Base-by-base conservation (phyloP, 2,888 invertebrate species). In the Panzeria rudis region DNA sequence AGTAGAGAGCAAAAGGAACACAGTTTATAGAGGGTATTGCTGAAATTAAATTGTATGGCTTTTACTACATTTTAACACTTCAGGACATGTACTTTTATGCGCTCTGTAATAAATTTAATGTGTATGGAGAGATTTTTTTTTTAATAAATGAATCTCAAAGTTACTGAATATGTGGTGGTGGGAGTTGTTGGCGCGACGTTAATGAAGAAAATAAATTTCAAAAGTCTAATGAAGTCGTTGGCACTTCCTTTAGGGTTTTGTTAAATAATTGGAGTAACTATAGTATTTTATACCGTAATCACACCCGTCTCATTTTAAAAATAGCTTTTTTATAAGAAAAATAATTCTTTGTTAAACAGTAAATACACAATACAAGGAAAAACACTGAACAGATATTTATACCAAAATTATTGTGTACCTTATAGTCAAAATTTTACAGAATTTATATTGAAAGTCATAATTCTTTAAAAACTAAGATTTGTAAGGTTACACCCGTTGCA, bases 11-110 rank as follows among this genome's bases (percentile, higher is more conserved):
- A 38, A 4, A 20, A n/a, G 23, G 6, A 20, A 41, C 6, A 8
- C 1, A 41, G 54, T n/a, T 15, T 17, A 7, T n/a, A 15, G 13
- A 20, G 62, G 76, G 47, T 23, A 54, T 54, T 50, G 35, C n/a
- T 75, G 11, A 75, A 76, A 79, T 72, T 75, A 66, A 76, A 62
- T 80, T 71, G 35, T 54, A 56, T 71, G 79, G 35, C 59, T 76
- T 69, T 75, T 69, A 52, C 69, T 35, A 32, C 17, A 23, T 3
- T 61, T 61, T 66, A 78, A 50, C 35, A 61, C 61, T 68, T 72
- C 9, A 35, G 76, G 71, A 23, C 66, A 38, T 29, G 56, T 50
- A 23, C 50, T 15, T 72, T 23, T 23, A 29, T 56, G 6, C 56
- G 20, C 38, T 7, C 54, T 47, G 0, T 47, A 56, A 32, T 56